Conservation (phyloP, 2,113 vertebrate species). For the Pygoscelis adeliae region DNA sequence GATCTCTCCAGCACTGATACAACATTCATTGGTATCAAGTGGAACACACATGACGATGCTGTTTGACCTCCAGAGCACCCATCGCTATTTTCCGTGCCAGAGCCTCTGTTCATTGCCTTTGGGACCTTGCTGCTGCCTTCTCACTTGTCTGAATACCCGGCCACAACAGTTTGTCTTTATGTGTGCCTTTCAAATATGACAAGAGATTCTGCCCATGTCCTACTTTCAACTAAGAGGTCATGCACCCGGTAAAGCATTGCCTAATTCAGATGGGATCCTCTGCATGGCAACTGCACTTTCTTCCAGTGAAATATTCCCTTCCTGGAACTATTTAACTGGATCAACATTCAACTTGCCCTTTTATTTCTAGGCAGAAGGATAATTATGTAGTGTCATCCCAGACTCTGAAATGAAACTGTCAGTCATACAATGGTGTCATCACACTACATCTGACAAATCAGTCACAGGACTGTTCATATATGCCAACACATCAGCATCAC, state of each 20-base stretch:
- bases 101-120: neutral
- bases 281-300: neutral
- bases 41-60: neutral
- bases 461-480: neutral
- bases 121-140: neutral
- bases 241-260: neutral
- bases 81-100: neutral
- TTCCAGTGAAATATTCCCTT: neutral
- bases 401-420: neutral
- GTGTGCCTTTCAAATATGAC: neutral
- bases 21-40: neutral
- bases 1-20: neutral
- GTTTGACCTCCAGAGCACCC: neutral
- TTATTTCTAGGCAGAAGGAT: neutral
- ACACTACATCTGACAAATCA: neutral
- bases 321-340: neutral
- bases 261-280: neutral
- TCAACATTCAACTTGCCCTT: neutral
- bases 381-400: neutral
- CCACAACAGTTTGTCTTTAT: neutral
- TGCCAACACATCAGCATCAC: neutral
- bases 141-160: neutral
- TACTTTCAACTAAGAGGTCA: neutral
- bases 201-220: neutral
- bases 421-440: neutral